phyloP scores from a whole-genome alignment of 1,140 invertebrate species.

The Drosophila jambulina region DNA sequence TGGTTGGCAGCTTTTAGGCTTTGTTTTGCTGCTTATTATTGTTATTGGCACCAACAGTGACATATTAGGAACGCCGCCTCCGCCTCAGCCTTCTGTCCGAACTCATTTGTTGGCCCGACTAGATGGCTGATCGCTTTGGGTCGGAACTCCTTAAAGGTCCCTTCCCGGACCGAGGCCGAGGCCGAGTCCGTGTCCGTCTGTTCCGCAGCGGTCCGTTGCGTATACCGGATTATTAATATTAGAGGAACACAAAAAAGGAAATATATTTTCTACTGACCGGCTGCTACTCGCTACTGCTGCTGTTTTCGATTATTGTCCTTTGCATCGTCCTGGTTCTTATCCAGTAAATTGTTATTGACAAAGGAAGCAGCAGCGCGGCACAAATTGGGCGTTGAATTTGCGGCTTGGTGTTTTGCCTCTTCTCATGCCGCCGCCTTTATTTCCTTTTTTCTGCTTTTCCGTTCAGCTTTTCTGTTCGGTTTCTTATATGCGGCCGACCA shows the following conservation, averaged over 20 bases:
- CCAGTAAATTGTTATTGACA: conserved; percentile 83
- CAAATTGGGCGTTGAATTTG: conserved; percentile 83
- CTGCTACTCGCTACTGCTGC: conserved; percentile 59
- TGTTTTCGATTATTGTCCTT: conserved; percentile 81
- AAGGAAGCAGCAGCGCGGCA: conserved; percentile 81
- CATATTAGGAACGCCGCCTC: conserved; percentile 68
- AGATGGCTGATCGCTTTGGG: conserved; percentile 45
- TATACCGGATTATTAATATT: conserved; percentile 81
- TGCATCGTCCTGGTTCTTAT: conserved; percentile 60
- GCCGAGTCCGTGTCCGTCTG: conserved; percentile 5
- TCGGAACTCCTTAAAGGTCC: conserved; percentile 32
- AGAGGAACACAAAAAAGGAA: conserved; percentile 59
- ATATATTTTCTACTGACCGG: conserved; percentile 82
- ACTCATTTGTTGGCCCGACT: conserved; percentile 69
- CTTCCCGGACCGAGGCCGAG: not conserved
- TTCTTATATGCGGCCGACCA: conserved; percentile 42
- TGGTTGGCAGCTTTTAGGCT: conserved; percentile 82
- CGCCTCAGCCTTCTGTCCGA: conserved; percentile 48
- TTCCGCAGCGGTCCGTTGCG: conserved; percentile 47
- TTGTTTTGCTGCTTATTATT: conserved; percentile 84
- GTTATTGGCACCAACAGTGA: conserved; percentile 83
- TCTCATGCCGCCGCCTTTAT: conserved; percentile 8
- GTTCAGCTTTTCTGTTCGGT: conserved; percentile 41
- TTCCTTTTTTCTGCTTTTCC: conserved; percentile 9
- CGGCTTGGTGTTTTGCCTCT: conserved; percentile 67